Evolutionary conservation across 2,888 invertebrate genomes (phyloP), one percentile per base, ranked within the genome.

Genomic region (Carpatolechia fugitivella): DNA sequence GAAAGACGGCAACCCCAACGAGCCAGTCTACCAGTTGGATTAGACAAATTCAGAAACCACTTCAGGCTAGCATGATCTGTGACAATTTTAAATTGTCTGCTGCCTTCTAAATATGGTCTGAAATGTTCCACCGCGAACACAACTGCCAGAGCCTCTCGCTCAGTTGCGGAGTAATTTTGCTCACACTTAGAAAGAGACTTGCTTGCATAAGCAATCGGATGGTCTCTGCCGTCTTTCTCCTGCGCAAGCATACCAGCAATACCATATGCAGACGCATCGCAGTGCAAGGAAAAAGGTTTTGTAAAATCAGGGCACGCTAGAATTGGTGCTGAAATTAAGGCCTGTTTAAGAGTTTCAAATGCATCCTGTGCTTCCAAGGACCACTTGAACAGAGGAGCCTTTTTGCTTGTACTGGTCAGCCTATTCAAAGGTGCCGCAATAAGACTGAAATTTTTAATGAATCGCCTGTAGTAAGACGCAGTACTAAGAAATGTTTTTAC

Each of bases 401-500:
- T 18, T 18, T 40, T 40, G 3, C 18, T 14, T n/a, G 40, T 14
- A 7, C 11, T 11, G 7, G 40, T 40, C n/a, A 40, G 18, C 16
- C 13, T 14, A 35, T 57, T 60, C 1, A 57, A 36, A 5, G 57
- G 57, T 1, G 35, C 33, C 1, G 56, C 60, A 10, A 60, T 13
- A 2, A 48, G 8, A 13, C 56, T 58, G 48, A 58, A 60, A 8
- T 56, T 41, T 13, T 52, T 48, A 18, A 60, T 41, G 35, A 60
- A 60, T 6, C 60, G 52, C 2, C 60, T n/a, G 41, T 56, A 58
- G 52, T 56, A 60, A 3, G 55, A 24, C 38, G 11, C 3, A 58
- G 36, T 35, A 56, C 57, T n/a, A 10, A 44, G 13, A 44, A 44
- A 44, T 6, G 52, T 44, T n/a, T 49, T 56, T 0, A 60, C 49